phyloP scores from a whole-genome alignment of 2,113 vertebrate species.

The Heptranchias perlo region DNA sequence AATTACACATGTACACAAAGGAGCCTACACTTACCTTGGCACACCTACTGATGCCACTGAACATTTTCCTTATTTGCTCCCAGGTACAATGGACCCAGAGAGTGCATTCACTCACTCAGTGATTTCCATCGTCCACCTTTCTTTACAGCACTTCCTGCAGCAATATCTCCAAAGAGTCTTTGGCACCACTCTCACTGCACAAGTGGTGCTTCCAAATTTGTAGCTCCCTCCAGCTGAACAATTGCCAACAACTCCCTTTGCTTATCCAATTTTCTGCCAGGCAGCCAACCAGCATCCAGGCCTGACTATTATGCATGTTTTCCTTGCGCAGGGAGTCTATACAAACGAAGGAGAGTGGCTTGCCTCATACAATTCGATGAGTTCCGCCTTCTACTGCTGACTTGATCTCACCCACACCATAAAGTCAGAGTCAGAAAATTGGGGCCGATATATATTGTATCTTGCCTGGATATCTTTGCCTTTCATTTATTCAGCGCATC shows the following conservation, averaged over 20 bases:
- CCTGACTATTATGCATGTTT: not conserved
- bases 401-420: not conserved
- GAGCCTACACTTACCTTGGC: no score
- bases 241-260: not conserved
- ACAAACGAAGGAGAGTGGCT: not conserved
- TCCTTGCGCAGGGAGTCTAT: not conserved
- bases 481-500: no score
- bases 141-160: not conserved
- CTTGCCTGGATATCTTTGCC: no score
- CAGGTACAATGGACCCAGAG: not conserved
- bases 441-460: no score
- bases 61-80: no score
- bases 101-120: not conserved
- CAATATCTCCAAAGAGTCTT: not conserved
- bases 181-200: no score
- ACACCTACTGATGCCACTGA: no score
- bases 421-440: not conserved
- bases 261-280: not conserved
- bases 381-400: not conserved
- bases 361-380: no score
- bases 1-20: no score
- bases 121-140: not conserved
- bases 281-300: not conserved
- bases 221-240: not conserved
- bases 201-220: not conserved